Base-by-base conservation (phyloP, 2,113 vertebrate species). In the Athene cunicularia region DNA sequence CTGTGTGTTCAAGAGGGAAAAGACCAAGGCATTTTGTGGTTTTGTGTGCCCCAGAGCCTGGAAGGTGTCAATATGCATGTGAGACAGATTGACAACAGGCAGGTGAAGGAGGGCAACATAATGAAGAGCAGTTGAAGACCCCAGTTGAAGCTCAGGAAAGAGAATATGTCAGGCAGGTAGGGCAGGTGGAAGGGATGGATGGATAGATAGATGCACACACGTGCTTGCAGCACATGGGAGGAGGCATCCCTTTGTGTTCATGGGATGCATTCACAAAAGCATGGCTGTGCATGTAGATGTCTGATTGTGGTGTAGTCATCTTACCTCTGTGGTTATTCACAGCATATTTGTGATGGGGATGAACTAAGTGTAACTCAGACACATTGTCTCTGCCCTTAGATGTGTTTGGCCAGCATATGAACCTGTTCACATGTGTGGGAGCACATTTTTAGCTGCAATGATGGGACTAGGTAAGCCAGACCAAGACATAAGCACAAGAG, bases 371-470 rank as follows among this genome's bases (percentile, higher is more conserved):
- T 75, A 28, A 45, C 24, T 67, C 79, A 79, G 35, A 63, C 30
- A 19, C 0, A 0, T 58, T 8, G 5, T 6, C 12, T 80, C 45
- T 73, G n/a, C 62, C 60, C 39, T 76, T 30, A 15, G 52, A 23
- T 84, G 49, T 33, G 28, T 72, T 90, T 90, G 47, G 23, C 21
- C 13, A 5, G 12, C 14, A 18, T 45, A 72, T 9, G 58, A 82
- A 33, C 17, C 32, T 3, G 5, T 41, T 58, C 37, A 30, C 6
- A 0, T 5, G 6, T 12, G 17, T 53, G 62, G 47, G 56, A 88
- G 17, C 37, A 41, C 17, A 5, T 7, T 12, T 9, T 23, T 35
- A 41, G 33, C 62, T 49, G 33, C 59, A 80, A 0, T 12, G 22
- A 37, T 37, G 20, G 66, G 35, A 59, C 28, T 30, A 47, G 37